These are phyloP conservation scores for Mastigias papua DNA, from an alignment of 30 jellyfish, hydroid and myxozoan species.

Conservation along the genomic window DNA sequence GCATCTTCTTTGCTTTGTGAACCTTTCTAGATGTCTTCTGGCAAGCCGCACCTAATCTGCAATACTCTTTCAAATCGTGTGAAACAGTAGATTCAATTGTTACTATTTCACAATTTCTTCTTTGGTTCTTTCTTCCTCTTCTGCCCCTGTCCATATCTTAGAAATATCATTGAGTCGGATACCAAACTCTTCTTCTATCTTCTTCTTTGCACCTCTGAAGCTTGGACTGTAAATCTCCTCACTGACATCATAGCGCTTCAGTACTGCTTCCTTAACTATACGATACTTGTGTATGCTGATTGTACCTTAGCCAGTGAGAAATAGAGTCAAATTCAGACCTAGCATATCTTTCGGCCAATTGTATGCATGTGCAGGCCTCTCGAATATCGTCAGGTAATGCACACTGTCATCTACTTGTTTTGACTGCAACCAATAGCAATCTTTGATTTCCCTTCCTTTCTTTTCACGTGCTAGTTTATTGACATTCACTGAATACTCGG, in stretches of 20 bases:
- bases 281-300: neutral
- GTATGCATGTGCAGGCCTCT: slow-evolving; percentile 7
- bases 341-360: neutral
- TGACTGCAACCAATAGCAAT: too few species aligned
- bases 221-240: neutral
- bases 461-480: too few species aligned
- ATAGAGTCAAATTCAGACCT: slow-evolving; percentile 12
- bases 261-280: neutral
- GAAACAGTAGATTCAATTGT: neutral
- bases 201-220: neutral
- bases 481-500: too few species aligned
- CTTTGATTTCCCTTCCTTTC: too few species aligned
- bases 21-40: slow-evolving; percentile 26
- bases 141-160: slow-evolving; percentile 4
- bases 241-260: neutral
- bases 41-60: slow-evolving; percentile 19
- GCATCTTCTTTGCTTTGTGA: neutral
- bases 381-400: neutral
- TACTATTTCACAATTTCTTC: neutral
- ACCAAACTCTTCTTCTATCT: neutral
- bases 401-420: neutral
- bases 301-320: neutral
- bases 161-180: neutral
- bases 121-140: slow-evolving; percentile 2
- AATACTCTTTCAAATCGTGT: slow-evolving; percentile 1